Percentiles rank a stretch among this genome's conserved stretches.
These are phyloP conservation scores for Drosophila pseudoobscura DNA, from an alignment of 1,140 invertebrate genomes.

Conservation along the genomic window DNA sequence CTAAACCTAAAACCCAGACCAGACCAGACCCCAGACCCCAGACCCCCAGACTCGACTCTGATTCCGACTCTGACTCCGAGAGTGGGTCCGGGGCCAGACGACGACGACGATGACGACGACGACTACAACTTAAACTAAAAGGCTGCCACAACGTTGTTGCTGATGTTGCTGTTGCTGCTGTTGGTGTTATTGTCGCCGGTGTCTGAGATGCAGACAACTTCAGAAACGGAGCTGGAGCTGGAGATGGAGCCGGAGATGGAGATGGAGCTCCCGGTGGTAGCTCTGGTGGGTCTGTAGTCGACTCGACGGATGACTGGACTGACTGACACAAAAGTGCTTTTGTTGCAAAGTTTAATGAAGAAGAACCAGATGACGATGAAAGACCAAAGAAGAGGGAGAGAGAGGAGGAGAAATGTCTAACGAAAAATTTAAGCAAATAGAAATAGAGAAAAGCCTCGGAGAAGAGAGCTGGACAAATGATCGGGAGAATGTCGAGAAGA, in stretches of 20 bases:
- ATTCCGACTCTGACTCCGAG: slow-evolving; percentile 9
- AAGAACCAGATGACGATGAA: slow-evolving; percentile 39
- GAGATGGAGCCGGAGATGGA: not conserved
- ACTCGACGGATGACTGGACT: slow-evolving; percentile 34
- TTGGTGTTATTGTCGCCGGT: slow-evolving; percentile 58
- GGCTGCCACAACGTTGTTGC: slow-evolving; percentile 58
- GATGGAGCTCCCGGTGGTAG: not conserved
- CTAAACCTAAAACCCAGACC: too few species aligned
- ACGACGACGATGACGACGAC: not conserved
- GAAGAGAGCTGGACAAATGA: too few species aligned
- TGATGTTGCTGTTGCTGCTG: slow-evolving; percentile 22
- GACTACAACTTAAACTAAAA: slow-evolving; percentile 79
- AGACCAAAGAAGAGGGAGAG: slow-evolving; percentile 30
- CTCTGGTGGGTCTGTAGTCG: slow-evolving; percentile 20
- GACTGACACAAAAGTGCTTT: slow-evolving; percentile 81
- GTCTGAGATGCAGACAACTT: slow-evolving; percentile 79
- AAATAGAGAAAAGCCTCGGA: too few species aligned
- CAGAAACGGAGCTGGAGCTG: slow-evolving; percentile 47
- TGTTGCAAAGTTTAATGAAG: slow-evolving; percentile 71
- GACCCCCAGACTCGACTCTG: not conserved
- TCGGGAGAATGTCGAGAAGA: too few species aligned
- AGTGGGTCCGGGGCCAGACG: slow-evolving; percentile 24
- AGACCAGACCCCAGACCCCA: too few species aligned
- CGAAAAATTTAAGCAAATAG: slow-evolving; percentile 17
- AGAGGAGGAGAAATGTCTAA: slow-evolving; percentile 4